phyloP scores from a whole-genome alignment of 2,113 vertebrate species.

The Heliornis fulica region DNA sequence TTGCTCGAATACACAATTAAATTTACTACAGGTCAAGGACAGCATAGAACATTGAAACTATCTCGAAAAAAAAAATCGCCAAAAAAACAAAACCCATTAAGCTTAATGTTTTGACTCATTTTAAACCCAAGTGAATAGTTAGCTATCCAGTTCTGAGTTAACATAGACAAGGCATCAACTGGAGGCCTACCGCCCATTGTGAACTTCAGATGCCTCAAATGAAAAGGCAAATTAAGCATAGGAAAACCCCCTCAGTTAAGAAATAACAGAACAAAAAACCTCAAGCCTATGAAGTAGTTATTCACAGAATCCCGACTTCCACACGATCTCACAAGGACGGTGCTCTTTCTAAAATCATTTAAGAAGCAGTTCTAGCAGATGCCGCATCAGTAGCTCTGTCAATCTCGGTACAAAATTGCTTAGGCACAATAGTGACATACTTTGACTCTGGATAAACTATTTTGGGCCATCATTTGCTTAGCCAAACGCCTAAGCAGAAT shows the following conservation, averaged over 20 bases:
- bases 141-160: background rate
- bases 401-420: background rate
- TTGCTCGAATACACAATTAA: background rate
- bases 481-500: background rate
- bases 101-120: background rate
- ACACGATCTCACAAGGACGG: background rate
- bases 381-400: background rate
- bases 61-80: background rate
- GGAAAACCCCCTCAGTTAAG: background rate
- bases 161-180: background rate
- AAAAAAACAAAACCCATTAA: too few relatives aligned
- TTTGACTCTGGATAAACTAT: background rate
- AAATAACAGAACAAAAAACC: background rate
- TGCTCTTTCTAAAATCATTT: background rate
- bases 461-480: background rate
- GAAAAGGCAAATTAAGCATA: slow-evolving; percentile 26
- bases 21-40: background rate
- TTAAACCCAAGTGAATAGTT: background rate
- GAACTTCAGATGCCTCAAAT: slow-evolving; percentile 13
- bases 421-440: background rate
- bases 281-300: background rate
- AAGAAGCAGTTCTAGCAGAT: background rate
- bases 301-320: background rate
- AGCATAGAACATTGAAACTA: background rate
- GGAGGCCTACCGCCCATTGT: background rate